These are phyloP conservation scores for Atethmia centrago DNA, from an alignment of 2,888 invertebrate species.

Conservation along the genomic window DNA sequence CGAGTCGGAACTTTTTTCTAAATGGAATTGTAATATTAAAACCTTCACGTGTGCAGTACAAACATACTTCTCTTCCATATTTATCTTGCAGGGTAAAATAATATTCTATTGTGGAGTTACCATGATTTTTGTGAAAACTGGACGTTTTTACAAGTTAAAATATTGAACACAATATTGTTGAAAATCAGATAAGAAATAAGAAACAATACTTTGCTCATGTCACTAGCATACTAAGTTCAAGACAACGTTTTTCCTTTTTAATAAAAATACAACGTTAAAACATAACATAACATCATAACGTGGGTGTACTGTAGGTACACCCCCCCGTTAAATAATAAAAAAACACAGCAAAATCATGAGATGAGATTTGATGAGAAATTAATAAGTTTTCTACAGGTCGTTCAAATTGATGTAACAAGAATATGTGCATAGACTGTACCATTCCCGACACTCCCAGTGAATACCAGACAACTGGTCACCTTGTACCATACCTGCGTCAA, in stretches of 20 bases:
- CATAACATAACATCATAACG: too few species aligned
- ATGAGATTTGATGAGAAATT: background rate
- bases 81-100: constrained; percentile 15
- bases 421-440: background rate
- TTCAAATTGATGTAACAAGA: background rate
- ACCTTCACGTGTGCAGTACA: constrained; percentile 29
- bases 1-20: too few species aligned
- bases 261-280: too few species aligned
- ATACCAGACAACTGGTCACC: constrained; percentile 8
- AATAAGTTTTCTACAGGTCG: background rate
- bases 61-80: constrained; percentile 25
- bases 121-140: background rate
- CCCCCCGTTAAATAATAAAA: too few species aligned
- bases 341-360: background rate
- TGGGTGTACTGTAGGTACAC: too few species aligned
- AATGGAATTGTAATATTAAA: constrained; percentile 15
- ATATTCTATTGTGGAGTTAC: background rate
- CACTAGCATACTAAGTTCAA: too few species aligned
- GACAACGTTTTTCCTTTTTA: too few species aligned
- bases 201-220: background rate
- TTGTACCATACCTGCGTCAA: background rate
- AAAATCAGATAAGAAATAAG: background rate
- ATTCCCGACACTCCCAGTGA: background rate
- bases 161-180: too few species aligned
- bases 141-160: background rate